Evolutionary conservation across 2,113 vertebrate species (phyloP), one percentile per base, ranked within the genome.

Genomic region (Phalacrocorax brasilianus): DNA sequence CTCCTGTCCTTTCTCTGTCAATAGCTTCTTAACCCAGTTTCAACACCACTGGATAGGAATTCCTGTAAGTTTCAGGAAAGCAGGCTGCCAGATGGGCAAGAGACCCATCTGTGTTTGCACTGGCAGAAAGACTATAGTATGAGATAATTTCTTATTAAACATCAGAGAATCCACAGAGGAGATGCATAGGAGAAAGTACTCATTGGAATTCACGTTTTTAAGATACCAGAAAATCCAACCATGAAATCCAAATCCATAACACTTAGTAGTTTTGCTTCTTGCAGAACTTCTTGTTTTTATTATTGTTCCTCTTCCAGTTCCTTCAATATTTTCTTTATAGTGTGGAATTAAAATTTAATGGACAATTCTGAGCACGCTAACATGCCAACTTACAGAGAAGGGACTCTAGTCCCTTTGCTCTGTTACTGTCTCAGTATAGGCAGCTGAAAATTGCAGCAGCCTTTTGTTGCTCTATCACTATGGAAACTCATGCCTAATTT

Each of bases 401-500:
- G 44, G 55, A 56, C 67, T 96, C 3, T 20, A 44, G 68, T 80
- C 80, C 77, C 76, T 93, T 71, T 91, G 45, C 83, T 86, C 22
- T 90, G 27, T 76, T 88, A 10, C 79, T 79, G 30, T 53, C 83
- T 94, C 22, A 11, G n/a, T 87, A n/a, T 42, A 85, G 95, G 91
- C 91, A 96, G 88, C 72, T 94, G 92, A 71, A 96, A 94, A 96
- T 84, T 94, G 88, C 91, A 96, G 88, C 86, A 90, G 82, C 72
- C 91, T 91, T 96, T 96, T 96, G 83, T 94, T 93, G 86, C 83
- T 93, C 20, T 72, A 72, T 96, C 83, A 49, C 95, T 96, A 93
- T 97, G 96, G 96, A 96, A 95, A 96, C 96, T 77, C 88, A 28
- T 81, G 68, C 76, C 96, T 94, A 84, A 94, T 97, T 92, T 96